Base-by-base conservation (phyloP, 2,797 vertebrate species). In the Pseudochromis fuscus region DNA sequence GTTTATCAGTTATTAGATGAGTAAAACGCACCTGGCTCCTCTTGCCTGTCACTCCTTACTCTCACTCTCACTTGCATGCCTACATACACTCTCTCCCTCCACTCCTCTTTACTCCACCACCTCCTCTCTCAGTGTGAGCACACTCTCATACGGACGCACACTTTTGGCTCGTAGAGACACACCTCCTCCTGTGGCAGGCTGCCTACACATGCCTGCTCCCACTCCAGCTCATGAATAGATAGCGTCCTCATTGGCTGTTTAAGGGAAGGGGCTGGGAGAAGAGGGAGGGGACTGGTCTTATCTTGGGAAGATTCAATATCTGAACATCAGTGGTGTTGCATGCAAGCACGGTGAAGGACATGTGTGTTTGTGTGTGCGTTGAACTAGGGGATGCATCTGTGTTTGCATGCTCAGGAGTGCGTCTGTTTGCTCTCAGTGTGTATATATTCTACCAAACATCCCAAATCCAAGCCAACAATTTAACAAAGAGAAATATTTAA, bases 151-250 rank as follows among this genome's bases (percentile, higher is more conserved):
- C 8, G 15, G 71, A 45, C 81, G 72, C 78, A 79, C 86, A 81
- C 85, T 90, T 89, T 90, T 88, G 86, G 85, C 86, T 86, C 66
- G 9, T 44, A 58, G 82, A 84, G 89, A 90, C 90, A 91, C 92
- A 91, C 92, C 92, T 88, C 90, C 91, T 88, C 87, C 81, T 63
- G 82, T 86, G 89, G 84, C 80, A 85, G 88, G 84, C 88, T 89
- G 89, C 83, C 80, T 75, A 67, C 82, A 87, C 88, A 89, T 63
- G 83, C 81, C 74, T 74, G 82, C 83, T 86, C 64, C 70, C 74
- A 84, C 83, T 81, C 79, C 21, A 18, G 83, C 84, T 88, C 88
- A 81, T 78, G 73, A 86, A 87, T 78, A 89, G 55, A 68, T 49
- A 28, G 68, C 45, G 1, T 78, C 72, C 79, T 88, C 75, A 93